Base-by-base conservation (phyloP, 2,113 vertebrate genomes). In the Fregata magnificens region DNA sequence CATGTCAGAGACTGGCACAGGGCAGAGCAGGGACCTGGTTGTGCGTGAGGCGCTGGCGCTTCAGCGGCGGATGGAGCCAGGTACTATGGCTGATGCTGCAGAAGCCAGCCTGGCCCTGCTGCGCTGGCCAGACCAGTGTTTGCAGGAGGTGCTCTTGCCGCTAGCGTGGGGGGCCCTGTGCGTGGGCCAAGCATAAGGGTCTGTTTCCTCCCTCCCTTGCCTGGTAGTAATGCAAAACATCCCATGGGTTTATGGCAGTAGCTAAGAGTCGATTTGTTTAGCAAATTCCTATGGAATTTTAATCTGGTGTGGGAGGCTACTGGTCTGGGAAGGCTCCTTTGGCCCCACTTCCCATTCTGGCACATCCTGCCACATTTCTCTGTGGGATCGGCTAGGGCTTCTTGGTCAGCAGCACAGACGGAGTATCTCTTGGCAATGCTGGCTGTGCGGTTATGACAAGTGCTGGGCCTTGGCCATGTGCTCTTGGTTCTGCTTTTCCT, bases 231-330 rank as follows among this genome's bases (percentile, higher is more conserved):
- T 72, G 74, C 55, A 24, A 66, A 90, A 42, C 59, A 61, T 96
- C 92, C 89, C 82, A 7, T 1, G 63, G 83, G 72, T 38, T 55
- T 20, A 31, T 1, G 34, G 92, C 61, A 36, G 73, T 40, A 88
- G 87, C 90, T 13, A 2, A 59, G 81, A 53, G 28, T 67, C 18
- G 25, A 16, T 71, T 88, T 94, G 93, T 65, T 95, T 87, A 45
- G 90, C 61, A 79, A 90, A 90, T 88, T 94, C 90, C 52, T 36
- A 52, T 21, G 94, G 95, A 95, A 92, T 95, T 88, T 97, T 92
- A 91, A 96, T 90, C 92, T 76, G 86, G 24, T 65, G 84, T 84
- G 92, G 93, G 91, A 96, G 93, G 91, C 87, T 74, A 38, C 76
- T 89, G 91, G 26, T 84, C 93, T 66, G 93, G 70, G 88, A 82